Evolutionary conservation across 2,888 invertebrate genomes (phyloP), one percentile per base, ranked within the genome.

Genomic region (Gymnosoma rotundatum): DNA sequence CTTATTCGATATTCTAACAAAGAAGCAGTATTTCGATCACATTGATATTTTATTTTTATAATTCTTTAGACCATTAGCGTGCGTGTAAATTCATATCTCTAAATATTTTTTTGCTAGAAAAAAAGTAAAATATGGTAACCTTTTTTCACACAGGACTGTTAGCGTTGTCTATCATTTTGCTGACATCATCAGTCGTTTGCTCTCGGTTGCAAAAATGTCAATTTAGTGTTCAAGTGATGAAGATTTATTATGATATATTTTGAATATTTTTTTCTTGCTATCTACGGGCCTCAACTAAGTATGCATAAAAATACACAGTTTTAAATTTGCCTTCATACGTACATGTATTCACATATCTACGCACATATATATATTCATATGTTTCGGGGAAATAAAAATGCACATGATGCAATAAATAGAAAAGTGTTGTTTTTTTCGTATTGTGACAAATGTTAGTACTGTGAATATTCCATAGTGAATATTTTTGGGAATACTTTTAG

Each of bases 171-270:
- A 84, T 84, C 81, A 84, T 84, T 81, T 78, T 70, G 70, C 84
- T 84, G 84, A 84, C 84, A 84, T 81, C 84, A 84, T 84, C 84
- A 84, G 84, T 84, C 81, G 73, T 78, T 84, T 81, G 84, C 81
- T 81, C 50, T 84, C 74, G 81, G 78, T 84, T 84, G 84, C 81
- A 81, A 83, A 25, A 83, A 83, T 86, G 86, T 86, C 86, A 87
- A 87, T 87, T 87, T 85, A 84, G 81, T 73, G 83, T 85, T 86
- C 82, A 87, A 86, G 84, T 87, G 86, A 86, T 85, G 86, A 87
- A 87, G 86, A 87, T 86, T 87, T 87, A 87, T 87, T 86, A 86
- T 85, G 86, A 85, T 86, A 83, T 83, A 80, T 83, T 85, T 83
- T 76, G 66, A 78, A 72, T 52, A 73, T 67, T 38, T 67, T 32